Percentiles rank a stretch among this genome's conserved stretches.
Evolutionary conservation across 1,140 invertebrate genomes (phyloP).

Genomic region (Aleiodes sp.): DNA sequence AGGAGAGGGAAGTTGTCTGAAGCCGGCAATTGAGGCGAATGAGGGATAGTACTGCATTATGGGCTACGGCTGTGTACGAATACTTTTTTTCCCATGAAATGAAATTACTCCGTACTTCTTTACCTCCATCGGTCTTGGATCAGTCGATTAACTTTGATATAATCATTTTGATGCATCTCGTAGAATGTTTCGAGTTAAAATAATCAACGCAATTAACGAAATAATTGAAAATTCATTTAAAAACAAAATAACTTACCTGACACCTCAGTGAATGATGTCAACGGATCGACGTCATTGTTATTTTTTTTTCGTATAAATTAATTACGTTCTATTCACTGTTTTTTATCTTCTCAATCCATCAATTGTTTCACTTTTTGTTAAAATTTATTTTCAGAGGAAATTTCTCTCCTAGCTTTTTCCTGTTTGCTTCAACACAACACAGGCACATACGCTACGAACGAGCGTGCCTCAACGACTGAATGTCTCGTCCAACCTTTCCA

Average conservation of each 20-base stretch:
- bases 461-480: conserved; percentile 48
- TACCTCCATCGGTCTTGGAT: not conserved
- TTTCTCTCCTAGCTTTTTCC: not conserved
- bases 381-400: not conserved
- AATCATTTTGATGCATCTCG: too few relatives aligned
- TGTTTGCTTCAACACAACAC: not conserved
- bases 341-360: not conserved
- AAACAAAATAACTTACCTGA: conserved; percentile 6
- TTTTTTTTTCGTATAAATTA: not conserved
- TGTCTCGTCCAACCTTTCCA: conserved; percentile 31
- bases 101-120: not conserved
- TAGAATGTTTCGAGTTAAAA: too few relatives aligned
- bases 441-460: conserved; percentile 28
- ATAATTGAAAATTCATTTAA: too few relatives aligned
- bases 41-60: conserved; percentile 1
- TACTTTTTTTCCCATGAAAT: conserved; percentile 13
- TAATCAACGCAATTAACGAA: too few relatives aligned
- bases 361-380: not conserved
- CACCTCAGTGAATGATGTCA: conserved; percentile 15
- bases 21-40: conserved; percentile 15
- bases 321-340: not conserved
- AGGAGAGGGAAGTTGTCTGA: conserved; percentile 5
- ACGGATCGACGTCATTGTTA: conserved; percentile 12
- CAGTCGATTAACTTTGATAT: not conserved
- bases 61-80: not conserved